phyloP scores from a whole-genome alignment of 2,113 vertebrate species.

The Neomonachus schauinslandi region DNA sequence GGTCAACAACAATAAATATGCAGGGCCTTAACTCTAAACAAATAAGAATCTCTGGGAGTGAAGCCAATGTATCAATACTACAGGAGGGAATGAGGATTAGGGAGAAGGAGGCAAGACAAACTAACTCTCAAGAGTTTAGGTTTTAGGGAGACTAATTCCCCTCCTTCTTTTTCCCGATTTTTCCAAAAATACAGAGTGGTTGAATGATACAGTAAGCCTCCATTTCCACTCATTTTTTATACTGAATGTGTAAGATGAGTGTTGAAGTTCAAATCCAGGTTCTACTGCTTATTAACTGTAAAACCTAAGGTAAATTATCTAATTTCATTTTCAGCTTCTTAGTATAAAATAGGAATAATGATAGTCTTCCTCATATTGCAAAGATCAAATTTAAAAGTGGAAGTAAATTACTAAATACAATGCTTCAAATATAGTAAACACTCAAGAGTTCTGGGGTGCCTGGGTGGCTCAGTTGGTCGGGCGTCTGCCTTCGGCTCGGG shows the following conservation, averaged over 20 bases:
- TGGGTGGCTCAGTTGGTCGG: neutral
- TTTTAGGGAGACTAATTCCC: neutral
- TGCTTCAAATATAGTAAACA: neutral
- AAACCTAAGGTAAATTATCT: neutral
- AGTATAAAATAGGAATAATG: neutral
- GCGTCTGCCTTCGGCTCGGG: neutral
- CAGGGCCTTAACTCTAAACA: neutral
- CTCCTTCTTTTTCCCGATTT: neutral
- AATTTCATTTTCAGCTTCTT: neutral
- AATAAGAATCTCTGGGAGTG: neutral
- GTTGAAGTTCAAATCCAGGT: neutral
- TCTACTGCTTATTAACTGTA: neutral
- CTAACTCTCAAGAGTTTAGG: neutral
- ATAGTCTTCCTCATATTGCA: neutral
- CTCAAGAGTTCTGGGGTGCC: neutral
- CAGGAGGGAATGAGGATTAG: neutral
- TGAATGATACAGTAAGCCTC: neutral
- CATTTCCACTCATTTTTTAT: neutral
- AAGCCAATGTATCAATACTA: neutral
- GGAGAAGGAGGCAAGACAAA: neutral
- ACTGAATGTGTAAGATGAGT: neutral
- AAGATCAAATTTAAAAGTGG: neutral
- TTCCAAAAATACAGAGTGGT: neutral
- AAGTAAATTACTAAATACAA: constrained; percentile 26
- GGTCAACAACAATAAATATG: neutral